Percentiles rank a stretch among this genome's conserved stretches.
phyloP scores from a whole-genome alignment of 2,113 vertebrate species.

The Scytalopus superciliaris region DNA sequence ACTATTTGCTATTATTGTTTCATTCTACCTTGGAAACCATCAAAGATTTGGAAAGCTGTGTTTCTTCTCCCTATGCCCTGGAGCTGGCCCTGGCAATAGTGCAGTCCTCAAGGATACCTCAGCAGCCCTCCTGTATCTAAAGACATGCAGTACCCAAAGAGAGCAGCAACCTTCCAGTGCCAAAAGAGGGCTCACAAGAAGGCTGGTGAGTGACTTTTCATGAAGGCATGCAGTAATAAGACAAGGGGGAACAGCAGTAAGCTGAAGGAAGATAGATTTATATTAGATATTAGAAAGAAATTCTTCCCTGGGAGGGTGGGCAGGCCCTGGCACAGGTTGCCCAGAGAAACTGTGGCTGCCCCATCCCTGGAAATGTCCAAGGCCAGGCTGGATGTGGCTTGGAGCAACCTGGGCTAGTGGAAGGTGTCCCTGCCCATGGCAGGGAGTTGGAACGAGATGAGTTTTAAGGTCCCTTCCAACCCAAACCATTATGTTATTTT shows the following conservation, averaged over 20 bases:
- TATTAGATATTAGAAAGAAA: not conserved
- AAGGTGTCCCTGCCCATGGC: not conserved
- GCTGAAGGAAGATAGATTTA: not conserved
- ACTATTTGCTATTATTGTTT: not conserved
- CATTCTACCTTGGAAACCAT: not conserved
- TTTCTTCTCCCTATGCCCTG: not conserved
- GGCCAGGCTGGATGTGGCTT: accelerated
- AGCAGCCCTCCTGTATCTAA: not conserved
- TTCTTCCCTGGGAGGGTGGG: not conserved
- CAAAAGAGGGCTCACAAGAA: not conserved
- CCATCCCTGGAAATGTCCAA: not conserved
- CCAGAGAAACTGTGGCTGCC: not conserved
- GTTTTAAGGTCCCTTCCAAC: not conserved
- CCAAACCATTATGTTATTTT: not conserved
- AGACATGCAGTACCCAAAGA: not conserved
- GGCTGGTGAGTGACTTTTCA: not conserved
- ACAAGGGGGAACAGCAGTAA: not conserved
- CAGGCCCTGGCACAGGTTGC: not conserved
- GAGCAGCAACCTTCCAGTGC: not conserved
- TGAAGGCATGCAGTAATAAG: accelerated
- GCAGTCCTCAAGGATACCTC: not conserved
- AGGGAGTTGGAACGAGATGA: not conserved
- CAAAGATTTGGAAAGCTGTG: not conserved
- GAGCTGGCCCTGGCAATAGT: not conserved
- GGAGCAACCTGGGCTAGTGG: not conserved